These are phyloP conservation scores for Pantelozetes paolii DNA, from an alignment of 2,888 invertebrate species.

Conservation along the genomic window DNA sequence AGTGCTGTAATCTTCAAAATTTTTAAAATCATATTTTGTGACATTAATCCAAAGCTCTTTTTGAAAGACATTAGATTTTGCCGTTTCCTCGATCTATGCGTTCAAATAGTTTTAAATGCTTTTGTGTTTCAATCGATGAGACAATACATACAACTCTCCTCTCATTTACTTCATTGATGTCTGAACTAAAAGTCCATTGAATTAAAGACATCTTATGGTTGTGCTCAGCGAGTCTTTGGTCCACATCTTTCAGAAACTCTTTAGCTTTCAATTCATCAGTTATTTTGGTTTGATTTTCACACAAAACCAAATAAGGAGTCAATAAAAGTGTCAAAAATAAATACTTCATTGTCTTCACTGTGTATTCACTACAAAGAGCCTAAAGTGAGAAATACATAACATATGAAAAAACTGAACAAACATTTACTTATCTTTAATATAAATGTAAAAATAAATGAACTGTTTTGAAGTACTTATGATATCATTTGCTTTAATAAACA, in stretches of 20 bases:
- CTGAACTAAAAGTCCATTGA: constrained; percentile 22
- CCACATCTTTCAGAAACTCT: not conserved
- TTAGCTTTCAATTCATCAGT: constrained; percentile 15
- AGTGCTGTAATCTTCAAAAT: constrained; percentile 60
- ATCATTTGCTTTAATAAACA: no score
- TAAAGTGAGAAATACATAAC: not conserved
- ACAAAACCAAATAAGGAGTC: constrained; percentile 5
- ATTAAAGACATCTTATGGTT: not conserved
- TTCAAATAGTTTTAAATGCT: not conserved
- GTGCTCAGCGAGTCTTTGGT: not conserved
- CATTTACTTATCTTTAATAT: not conserved
- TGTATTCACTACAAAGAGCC: not conserved
- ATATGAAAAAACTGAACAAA: not conserved
- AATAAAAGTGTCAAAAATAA: not conserved
- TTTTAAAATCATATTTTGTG: constrained; percentile 68
- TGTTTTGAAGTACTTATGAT: no score
- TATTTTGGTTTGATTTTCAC: constrained; percentile 2
- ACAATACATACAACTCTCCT: constrained; percentile 2
- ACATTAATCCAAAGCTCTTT: constrained; percentile 71
- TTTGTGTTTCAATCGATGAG: not conserved
- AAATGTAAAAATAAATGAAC: no score
- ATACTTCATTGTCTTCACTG: not conserved
- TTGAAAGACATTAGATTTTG: constrained; percentile 58
- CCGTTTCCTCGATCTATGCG: constrained; percentile 49
- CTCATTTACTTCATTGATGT: constrained; percentile 3